Base-by-base conservation (phyloP, 2,888 invertebrate genomes). In the Seira ritae region DNA sequence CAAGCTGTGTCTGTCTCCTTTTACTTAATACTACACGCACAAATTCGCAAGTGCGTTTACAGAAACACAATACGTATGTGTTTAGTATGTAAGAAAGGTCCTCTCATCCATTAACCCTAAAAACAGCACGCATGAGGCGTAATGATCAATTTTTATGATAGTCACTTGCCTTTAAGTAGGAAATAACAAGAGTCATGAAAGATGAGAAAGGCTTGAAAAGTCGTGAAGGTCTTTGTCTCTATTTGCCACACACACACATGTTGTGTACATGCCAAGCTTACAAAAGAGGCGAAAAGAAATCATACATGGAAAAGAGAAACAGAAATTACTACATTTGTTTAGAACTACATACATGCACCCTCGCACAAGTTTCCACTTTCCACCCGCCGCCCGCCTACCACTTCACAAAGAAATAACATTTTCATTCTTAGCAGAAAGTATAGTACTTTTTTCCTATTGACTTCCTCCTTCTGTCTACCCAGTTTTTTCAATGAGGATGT, bases 81-180 rank as follows among this genome's bases (percentile, higher is more conserved):
- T n/a, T n/a, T n/a, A n/a, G n/a, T n/a, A n/a, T n/a, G n/a, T n/a
- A n/a, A n/a, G n/a, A n/a, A n/a, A n/a, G n/a, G n/a, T n/a, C n/a
- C n/a, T n/a, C n/a, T n/a, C n/a, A n/a, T 0, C 23, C 75, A 75
- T 75, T 75, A 75, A 75, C 67, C 67, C 67, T 50, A 50, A 75
- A 55, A 78, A 69, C 74, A 80, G 8, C 75, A 81, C 81, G 71
- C 80, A 74, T 80, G 62, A 74, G 73, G 74, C 80, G 69, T 81
- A 71, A 81, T 75, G 71, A 81, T 75, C 81, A 81, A 81, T 75
- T 76, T 71, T n/a, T 81, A 75, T 69, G 74, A 80, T 69, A 69
- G 74, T 65, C 70, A 74, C 80, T 71, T 46, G 67, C 42, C 68
- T 72, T 74, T 80, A 60, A 69, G 65, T 8, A 8, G 67, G 19